These are phyloP conservation scores for Peromyscus leucopus DNA, from an alignment of 2,113 vertebrate species.

Conservation along the genomic window DNA sequence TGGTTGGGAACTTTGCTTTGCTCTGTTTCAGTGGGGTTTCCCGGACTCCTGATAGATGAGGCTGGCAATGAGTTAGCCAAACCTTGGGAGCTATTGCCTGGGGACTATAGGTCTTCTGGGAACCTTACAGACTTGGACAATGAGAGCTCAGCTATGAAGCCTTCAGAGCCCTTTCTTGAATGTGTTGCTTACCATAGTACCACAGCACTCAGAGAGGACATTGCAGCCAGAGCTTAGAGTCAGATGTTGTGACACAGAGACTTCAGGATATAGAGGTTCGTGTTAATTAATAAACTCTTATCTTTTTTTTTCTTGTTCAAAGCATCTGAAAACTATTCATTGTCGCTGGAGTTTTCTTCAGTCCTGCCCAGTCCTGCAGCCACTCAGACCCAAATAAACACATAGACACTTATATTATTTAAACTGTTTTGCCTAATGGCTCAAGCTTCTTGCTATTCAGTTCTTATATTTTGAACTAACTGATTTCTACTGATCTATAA, in stretches of 20 bases:
- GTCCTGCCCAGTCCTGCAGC: too few relatives aligned
- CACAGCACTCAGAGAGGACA: neutral
- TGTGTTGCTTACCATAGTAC: neutral
- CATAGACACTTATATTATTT: too few relatives aligned
- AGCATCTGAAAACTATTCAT: neutral
- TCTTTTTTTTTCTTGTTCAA: neutral
- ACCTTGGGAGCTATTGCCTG: neutral
- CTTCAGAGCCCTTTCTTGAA: neutral
- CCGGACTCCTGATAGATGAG: neutral
- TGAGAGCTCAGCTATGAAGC: neutral
- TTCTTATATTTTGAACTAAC: too few relatives aligned
- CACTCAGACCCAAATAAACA: too few relatives aligned
- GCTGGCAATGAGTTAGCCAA: neutral
- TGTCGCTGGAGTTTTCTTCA: too few relatives aligned
- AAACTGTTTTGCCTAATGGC: too few relatives aligned
- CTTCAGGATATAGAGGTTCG: neutral
- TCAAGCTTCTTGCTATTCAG: too few relatives aligned
- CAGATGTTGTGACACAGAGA: neutral
- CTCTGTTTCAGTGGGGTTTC: neutral
- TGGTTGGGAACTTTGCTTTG: neutral
- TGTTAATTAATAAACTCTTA: neutral
- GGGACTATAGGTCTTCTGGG: neutral
- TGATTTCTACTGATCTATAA: too few relatives aligned
- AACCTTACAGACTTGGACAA: neutral
- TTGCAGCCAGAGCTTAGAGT: neutral